Conservation (phyloP, 2,888 invertebrate species). For the Melieria crassipennis region DNA sequence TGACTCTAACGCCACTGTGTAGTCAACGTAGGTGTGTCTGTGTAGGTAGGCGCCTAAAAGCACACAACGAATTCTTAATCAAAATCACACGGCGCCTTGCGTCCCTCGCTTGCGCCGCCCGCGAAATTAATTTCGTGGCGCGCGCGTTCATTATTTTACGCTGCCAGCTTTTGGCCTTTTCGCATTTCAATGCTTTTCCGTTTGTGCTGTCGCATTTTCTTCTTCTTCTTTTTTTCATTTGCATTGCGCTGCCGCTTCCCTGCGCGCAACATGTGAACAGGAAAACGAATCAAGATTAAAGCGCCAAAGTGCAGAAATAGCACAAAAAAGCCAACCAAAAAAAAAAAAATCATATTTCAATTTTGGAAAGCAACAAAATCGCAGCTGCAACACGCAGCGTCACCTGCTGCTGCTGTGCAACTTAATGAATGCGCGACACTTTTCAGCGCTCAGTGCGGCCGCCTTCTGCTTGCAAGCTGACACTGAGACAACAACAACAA, state of each 20-base stretch:
- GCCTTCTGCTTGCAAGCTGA: no score
- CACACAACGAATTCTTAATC: conserved; percentile 28
- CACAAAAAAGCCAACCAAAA: no score
- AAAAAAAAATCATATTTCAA: no score
- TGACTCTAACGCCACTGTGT: no score
- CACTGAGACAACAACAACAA: no score
- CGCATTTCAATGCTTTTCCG: conserved; percentile 61
- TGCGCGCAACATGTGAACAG: neutral
- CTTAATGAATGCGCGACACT: no score
- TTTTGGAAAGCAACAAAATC: no score
- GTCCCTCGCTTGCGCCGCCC: conserved; percentile 18
- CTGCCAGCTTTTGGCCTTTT: conserved; percentile 36
- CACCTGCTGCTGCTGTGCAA: no score
- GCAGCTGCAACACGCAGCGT: no score
- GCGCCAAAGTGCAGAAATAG: no score
- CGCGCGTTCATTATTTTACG: conserved; percentile 60
- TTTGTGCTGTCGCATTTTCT: conserved; percentile 5
- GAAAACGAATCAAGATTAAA: no score
- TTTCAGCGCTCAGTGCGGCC: no score
- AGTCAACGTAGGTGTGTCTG: neutral
- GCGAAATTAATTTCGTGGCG: conserved; percentile 48
- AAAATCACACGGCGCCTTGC: conserved; percentile 27
- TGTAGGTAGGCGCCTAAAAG: conserved; percentile 18
- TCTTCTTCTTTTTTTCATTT: conserved; percentile 18
- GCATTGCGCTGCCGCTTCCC: neutral